Evolutionary conservation across 2,797 vertebrate genomes (phyloP), one percentile per base, ranked within the genome.

Genomic region (Fundulus diaphanus): DNA sequence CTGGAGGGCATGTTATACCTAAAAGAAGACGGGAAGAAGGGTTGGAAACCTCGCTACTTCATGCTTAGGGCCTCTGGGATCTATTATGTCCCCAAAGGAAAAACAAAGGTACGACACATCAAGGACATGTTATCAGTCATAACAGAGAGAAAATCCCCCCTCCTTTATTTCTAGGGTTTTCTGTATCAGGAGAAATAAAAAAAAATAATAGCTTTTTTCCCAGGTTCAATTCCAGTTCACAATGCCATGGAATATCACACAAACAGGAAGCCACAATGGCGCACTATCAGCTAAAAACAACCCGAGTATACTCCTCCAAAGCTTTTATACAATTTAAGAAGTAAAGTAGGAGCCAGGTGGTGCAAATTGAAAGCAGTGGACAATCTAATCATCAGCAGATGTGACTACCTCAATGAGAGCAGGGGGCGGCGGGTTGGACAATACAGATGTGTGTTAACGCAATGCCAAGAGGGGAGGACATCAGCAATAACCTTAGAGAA

Each of bases 61-160:
- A 88, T 97, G 85, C 94, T 98, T 5, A 94, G 97, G 76, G 97
- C 97, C 86, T 98, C 97, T 37, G 97, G 97, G 86, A 96, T 98
- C 93, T 98, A 98, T 93, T 97, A 96, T 48, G 96, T 97, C 20
- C 96, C 97, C 78, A 98, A 97, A 94, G 97, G 97, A 89, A 98
- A 98, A 91, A 97, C 96, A 72, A 98, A 97, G 97, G 97, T 98
- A 89, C 89, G 93, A 18, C 33, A 56, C 67, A 71, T 51, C 1
- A 52, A 42, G 68, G 15, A 67, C 22, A 46, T n/a, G 5, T 22
- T 51, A 22, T 6, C 16, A 35, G 27, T 7, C 3, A n/a, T 24
- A 27, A 51, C 12, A 56, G 20, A 52, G 9, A 49, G 6, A 51
- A 0, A 7, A 22, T 8, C 7, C 22, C 2, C 24, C 22, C 49